These are phyloP conservation scores for Clarias macrocephalus DNA, from an alignment of 2,113 vertebrate species.

Conservation along the genomic window DNA sequence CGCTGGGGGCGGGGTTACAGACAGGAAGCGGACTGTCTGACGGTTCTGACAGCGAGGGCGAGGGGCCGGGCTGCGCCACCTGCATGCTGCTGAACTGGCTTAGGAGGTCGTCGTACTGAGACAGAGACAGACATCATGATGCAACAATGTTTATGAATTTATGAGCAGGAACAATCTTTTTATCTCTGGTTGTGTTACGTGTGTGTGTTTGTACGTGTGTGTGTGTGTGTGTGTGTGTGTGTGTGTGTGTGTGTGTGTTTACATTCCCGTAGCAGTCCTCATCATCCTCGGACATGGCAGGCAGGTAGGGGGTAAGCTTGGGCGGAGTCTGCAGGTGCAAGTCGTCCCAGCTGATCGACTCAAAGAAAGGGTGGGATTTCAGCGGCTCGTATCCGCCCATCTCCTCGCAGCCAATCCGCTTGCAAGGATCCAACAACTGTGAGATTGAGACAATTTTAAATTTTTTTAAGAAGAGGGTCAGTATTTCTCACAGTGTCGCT, in stretches of 20 bases:
- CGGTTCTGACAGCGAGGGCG: slow-evolving; percentile 82
- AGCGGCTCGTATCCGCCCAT: slow-evolving; percentile 90
- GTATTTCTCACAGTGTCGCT: neutral
- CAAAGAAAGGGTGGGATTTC: slow-evolving; percentile 91
- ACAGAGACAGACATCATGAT: neutral
- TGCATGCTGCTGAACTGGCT: slow-evolving; percentile 99
- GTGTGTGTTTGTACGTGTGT: neutral
- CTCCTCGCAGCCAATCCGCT: slow-evolving; percentile 94
- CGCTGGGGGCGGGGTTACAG: slow-evolving; percentile 82
- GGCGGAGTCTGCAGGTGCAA: slow-evolving; percentile 91
- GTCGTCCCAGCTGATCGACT: slow-evolving; percentile 88
- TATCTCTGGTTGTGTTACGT: neutral
- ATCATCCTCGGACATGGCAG: slow-evolving; percentile 98
- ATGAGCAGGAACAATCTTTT: neutral
- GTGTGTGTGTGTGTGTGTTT: slow-evolving; percentile 53
- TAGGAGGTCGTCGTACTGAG: slow-evolving; percentile 96
- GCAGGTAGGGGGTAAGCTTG: slow-evolving; percentile 94
- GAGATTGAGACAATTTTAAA: no score
- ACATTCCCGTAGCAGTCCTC: slow-evolving; percentile 99
- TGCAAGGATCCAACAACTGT: slow-evolving; percentile 91
- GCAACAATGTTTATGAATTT: neutral
- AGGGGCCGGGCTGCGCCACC: slow-evolving; percentile 86
- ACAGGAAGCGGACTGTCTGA: slow-evolving; percentile 39
- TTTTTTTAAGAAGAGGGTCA: neutral
- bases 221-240: slow-evolving; percentile 44